A percentile compares a stretch with the other conserved stretches of the same genome.
phyloP scores from a whole-genome alignment of 2,797 vertebrate species.

The Xyrichtys novacula region DNA sequence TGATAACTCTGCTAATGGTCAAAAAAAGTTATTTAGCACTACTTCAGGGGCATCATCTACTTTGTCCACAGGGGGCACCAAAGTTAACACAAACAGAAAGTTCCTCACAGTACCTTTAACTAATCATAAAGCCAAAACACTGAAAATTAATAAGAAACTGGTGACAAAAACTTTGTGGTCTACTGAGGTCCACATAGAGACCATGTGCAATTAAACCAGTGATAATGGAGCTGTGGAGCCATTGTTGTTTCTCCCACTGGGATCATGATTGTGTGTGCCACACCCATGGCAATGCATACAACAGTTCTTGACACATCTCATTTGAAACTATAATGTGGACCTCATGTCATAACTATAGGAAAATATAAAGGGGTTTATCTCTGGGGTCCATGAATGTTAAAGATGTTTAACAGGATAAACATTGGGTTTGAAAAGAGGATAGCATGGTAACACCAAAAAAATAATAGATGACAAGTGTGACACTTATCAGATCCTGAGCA shows the following conservation, averaged over 20 bases:
- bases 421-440: background rate
- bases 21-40: too few species aligned
- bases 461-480: background rate
- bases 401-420: background rate
- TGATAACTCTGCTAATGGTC: too few species aligned
- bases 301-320: background rate
- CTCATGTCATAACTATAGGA: background rate
- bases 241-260: background rate
- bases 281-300: background rate
- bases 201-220: too few species aligned
- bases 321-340: background rate
- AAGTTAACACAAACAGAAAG: too few species aligned
- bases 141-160: too few species aligned
- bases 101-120: too few species aligned
- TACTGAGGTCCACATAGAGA: too few species aligned
- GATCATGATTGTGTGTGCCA: background rate
- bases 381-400: background rate
- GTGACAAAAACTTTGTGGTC: too few species aligned
- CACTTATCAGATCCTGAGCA: constrained; percentile 25
- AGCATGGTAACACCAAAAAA: constrained; percentile 1
- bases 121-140: too few species aligned
- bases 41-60: too few species aligned
- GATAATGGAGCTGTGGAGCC: too few species aligned
- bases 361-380: background rate
- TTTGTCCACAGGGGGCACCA: too few species aligned